These are phyloP conservation scores for Heterocephalus glaber DNA, from an alignment of 2,113 vertebrate genomes.

Conservation along the genomic window DNA sequence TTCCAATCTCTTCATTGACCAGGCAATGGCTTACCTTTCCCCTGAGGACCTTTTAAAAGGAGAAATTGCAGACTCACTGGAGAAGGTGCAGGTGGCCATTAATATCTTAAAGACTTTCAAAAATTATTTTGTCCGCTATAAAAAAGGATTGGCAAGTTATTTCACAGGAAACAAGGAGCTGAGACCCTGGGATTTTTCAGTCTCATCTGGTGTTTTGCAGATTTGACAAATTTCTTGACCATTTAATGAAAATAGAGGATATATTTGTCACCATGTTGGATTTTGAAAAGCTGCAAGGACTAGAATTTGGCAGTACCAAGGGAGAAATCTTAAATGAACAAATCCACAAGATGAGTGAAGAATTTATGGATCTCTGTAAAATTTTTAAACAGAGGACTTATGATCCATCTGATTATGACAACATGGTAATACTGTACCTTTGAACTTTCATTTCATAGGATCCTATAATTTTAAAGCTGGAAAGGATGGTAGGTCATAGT, in stretches of 20 bases:
- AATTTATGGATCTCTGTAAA: conserved; percentile 85
- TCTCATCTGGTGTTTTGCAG: conserved; percentile 87
- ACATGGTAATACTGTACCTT: conserved; percentile 78
- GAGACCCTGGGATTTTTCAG: conserved; percentile 89
- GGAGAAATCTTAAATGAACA: conserved; percentile 85
- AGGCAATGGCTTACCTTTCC: conserved; percentile 86
- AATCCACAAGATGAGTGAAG: conserved; percentile 81
- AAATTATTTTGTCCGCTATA: conserved; percentile 85
- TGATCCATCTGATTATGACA: conserved; percentile 81
- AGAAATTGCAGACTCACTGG: conserved; percentile 87
- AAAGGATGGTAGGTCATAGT: not conserved
- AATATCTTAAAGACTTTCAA: conserved; percentile 84
- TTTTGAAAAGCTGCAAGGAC: conserved; percentile 90
- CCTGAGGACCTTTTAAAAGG: conserved; percentile 86
- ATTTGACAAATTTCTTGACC: conserved; percentile 86
- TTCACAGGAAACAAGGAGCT: conserved; percentile 76
- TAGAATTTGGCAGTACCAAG: conserved; percentile 87
- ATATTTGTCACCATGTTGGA: conserved; percentile 86
- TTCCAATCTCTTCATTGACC: conserved; percentile 88
- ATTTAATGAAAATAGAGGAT: conserved; percentile 87
- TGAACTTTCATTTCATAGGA: not conserved
- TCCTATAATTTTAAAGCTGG: conserved; percentile 6
- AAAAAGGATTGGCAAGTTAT: conserved; percentile 79
- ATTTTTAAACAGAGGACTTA: conserved; percentile 83
- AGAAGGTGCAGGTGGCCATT: conserved; percentile 84